A percentile compares a stretch with the other conserved stretches of the same genome.
phyloP scores from a whole-genome alignment of 2,888 invertebrate species.

The Tryphoninae sp. region DNA sequence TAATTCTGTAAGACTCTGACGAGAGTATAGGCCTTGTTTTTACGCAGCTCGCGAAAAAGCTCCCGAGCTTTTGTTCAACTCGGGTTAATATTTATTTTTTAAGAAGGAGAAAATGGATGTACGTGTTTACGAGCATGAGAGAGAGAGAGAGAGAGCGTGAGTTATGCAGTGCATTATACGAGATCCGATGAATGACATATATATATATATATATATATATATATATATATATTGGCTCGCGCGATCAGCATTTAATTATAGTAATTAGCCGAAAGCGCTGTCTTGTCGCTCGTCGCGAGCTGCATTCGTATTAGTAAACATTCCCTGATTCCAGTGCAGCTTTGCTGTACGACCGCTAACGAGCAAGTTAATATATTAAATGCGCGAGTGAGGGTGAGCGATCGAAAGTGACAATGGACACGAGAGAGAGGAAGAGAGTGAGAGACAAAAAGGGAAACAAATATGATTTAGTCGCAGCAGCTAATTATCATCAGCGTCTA shows the following conservation, averaged over 20 bases:
- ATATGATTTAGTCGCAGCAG: conserved; percentile 40
- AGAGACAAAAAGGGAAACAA: conserved; percentile 13
- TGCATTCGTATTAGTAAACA: conserved; percentile 60
- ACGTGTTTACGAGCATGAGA: neutral
- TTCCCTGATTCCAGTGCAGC: conserved; percentile 58
- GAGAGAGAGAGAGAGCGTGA: neutral
- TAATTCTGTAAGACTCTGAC: neutral
- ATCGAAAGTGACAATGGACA: conserved; percentile 15
- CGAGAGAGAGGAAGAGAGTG: neutral
- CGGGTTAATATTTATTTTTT: conserved; percentile 54
- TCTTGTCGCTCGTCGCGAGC: conserved; percentile 47
- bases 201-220: neutral
- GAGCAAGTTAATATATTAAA: conserved; percentile 36
- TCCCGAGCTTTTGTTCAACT: conserved; percentile 18
- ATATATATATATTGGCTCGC: neutral
- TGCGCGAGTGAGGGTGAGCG: conserved; percentile 34
- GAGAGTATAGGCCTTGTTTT: conserved; percentile 49
- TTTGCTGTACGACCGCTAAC: conserved; percentile 43
- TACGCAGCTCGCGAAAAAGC: conserved; percentile 40
- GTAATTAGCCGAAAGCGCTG: conserved; percentile 39
- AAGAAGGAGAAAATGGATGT: conserved; percentile 18
- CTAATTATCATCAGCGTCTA: conserved; percentile 49
- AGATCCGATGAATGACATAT: neutral
- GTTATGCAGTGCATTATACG: neutral
- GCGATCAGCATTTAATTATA: conserved; percentile 53